These are phyloP conservation scores for Morpho deidamia DNA, from an alignment of 2,888 invertebrate genomes.

Conservation along the genomic window DNA sequence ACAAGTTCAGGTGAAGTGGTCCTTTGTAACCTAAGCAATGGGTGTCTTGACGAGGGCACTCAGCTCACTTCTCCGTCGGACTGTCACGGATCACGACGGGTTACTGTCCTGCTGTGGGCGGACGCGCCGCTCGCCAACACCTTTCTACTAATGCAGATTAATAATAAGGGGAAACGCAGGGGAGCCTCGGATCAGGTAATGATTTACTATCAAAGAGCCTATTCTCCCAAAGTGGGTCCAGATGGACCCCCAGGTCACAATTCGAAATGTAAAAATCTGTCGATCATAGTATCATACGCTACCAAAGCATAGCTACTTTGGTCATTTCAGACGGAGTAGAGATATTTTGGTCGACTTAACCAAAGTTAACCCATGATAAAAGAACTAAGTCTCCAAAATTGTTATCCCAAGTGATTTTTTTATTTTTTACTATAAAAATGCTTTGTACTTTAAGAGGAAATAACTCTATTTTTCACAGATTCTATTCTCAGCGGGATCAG, in stretches of 20 bases:
- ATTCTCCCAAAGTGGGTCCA: too few relatives aligned
- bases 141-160: conserved; percentile 50
- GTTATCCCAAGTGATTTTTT: too few relatives aligned
- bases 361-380: too few relatives aligned
- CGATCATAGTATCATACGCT: too few relatives aligned
- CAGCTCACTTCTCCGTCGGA: conserved; percentile 48
- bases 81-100: conserved; percentile 50
- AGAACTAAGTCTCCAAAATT: too few relatives aligned
- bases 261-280: too few relatives aligned
- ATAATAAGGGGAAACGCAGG: conserved; percentile 48
- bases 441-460: too few relatives aligned
- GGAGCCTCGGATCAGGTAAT: conserved; percentile 49
- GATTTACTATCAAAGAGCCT: background rate
- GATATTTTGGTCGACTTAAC: too few relatives aligned
- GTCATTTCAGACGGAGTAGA: too few relatives aligned
- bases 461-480: conserved; percentile 13
- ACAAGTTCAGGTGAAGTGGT: conserved; percentile 59
- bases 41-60: conserved; percentile 32
- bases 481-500: conserved; percentile 28
- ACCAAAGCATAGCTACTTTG: too few relatives aligned
- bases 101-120: conserved; percentile 53
- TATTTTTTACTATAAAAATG: too few relatives aligned
- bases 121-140: conserved; percentile 44
- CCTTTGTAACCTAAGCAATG: conserved; percentile 45
- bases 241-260: too few relatives aligned